phyloP scores from a whole-genome alignment of 2,113 vertebrate species.

The Xiphias gladius region DNA sequence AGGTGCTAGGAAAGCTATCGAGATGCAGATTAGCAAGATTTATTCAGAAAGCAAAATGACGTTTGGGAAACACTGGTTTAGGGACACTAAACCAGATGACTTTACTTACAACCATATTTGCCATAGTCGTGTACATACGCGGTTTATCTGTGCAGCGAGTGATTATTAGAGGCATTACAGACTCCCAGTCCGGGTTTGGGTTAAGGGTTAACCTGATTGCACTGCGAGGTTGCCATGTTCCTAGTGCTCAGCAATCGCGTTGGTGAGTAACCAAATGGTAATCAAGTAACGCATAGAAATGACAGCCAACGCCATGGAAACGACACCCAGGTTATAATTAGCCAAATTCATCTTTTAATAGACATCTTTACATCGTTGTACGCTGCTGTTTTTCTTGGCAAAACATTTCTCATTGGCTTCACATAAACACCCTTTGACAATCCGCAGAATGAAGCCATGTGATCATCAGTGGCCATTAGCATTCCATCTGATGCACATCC shows the following conservation, averaged over 20 bases:
- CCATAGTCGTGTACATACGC: too few relatives aligned
- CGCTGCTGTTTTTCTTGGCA: background rate
- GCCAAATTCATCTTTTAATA: background rate
- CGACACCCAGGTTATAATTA: background rate
- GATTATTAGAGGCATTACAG: background rate
- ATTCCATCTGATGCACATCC: constrained; percentile 47
- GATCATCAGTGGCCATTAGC: constrained; percentile 43
- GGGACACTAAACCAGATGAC: too few relatives aligned
- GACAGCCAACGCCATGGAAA: background rate
- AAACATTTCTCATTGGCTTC: constrained; percentile 3
- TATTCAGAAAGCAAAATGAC: too few relatives aligned
- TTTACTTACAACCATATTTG: too few relatives aligned
- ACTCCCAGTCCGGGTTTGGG: background rate
- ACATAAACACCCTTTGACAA: constrained; percentile 14
- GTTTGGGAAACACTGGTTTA: too few relatives aligned
- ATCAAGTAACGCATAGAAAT: background rate
- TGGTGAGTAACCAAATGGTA: background rate
- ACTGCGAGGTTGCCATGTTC: background rate
- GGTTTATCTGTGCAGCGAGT: too few relatives aligned
- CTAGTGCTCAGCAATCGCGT: background rate
- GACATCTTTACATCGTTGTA: background rate
- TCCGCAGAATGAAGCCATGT: background rate
- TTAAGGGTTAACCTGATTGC: background rate
- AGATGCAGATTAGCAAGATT: too few relatives aligned
- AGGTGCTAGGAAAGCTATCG: too few relatives aligned